Percentiles rank a stretch among this genome's conserved stretches.
These are phyloP conservation scores for Hypomecis punctinalis DNA, from an alignment of 2,888 invertebrate genomes.

Conservation along the genomic window DNA sequence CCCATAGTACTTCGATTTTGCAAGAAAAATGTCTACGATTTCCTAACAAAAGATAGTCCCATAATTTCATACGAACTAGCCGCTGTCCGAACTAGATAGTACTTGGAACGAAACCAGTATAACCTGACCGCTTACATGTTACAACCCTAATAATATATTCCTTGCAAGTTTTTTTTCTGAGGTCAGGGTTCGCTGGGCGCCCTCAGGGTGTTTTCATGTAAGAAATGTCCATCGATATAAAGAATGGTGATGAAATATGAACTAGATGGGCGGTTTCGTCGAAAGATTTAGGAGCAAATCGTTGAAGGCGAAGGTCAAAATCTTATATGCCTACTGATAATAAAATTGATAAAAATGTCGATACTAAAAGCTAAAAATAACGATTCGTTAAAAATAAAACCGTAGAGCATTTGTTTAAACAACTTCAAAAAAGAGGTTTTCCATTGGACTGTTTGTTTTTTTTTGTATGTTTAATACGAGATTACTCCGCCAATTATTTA, in stretches of 20 bases:
- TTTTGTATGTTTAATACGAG: too few relatives aligned
- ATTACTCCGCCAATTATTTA: too few relatives aligned
- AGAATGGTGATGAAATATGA: constrained; percentile 52
- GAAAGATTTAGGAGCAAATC: constrained; percentile 4
- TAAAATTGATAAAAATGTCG: too few relatives aligned
- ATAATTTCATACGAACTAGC: constrained; percentile 54
- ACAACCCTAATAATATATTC: constrained; percentile 12
- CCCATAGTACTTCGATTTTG: constrained; percentile 33
- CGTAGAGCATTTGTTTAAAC: too few relatives aligned
- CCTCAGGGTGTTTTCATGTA: constrained; percentile 27
- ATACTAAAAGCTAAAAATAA: too few relatives aligned
- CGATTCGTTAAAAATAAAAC: too few relatives aligned
- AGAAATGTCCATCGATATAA: constrained; percentile 51
- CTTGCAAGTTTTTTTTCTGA: constrained; percentile 10
- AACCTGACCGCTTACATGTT: constrained; percentile 39
- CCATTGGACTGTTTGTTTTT: too few relatives aligned
- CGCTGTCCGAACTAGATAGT: constrained; percentile 43
- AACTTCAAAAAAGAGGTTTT: too few relatives aligned
- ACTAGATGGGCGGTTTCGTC: constrained; percentile 28
- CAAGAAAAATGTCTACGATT: constrained; percentile 55
- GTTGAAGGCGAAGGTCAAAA: constrained; percentile 4
- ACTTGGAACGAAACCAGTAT: constrained; percentile 45
- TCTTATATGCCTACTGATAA: neutral
- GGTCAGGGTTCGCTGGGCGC: constrained; percentile 3
- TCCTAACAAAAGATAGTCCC: constrained; percentile 55